Percentiles rank a stretch among this genome's conserved stretches.
These are phyloP conservation scores for Tridacna gigas DNA, from an alignment of 2,888 invertebrate species.

Conservation along the genomic window DNA sequence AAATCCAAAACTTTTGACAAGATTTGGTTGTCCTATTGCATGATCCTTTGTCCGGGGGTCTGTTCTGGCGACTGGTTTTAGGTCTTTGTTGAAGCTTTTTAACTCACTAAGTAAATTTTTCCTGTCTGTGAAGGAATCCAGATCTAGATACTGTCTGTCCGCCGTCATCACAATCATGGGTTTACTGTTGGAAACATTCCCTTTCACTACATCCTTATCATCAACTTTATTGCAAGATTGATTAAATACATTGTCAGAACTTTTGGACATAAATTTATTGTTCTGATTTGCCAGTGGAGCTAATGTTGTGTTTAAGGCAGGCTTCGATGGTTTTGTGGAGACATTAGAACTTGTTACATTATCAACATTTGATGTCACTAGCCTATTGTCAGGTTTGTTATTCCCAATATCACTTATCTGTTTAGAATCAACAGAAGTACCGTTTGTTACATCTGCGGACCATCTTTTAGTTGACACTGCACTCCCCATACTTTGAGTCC, in stretches of 20 bases:
- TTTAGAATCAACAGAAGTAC: background rate
- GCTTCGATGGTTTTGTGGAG: slow-evolving; percentile 1
- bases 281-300: slow-evolving; percentile 55
- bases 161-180: slow-evolving; percentile 51
- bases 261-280: slow-evolving; percentile 50
- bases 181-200: slow-evolving; percentile 35
- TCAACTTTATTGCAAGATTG: background rate
- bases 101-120: slow-evolving; percentile 64
- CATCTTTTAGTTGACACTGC: slow-evolving; percentile 12
- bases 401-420: slow-evolving; percentile 8
- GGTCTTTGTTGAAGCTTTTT: slow-evolving; percentile 63
- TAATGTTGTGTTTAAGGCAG: slow-evolving; percentile 2
- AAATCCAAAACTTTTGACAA: slow-evolving; percentile 13
- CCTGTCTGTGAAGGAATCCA: slow-evolving; percentile 62
- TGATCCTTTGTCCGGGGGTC: slow-evolving; percentile 4
- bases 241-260: slow-evolving; percentile 47
- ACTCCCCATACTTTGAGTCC: slow-evolving; percentile 33
- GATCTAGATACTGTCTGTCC: slow-evolving; percentile 60
- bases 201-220: slow-evolving; percentile 27
- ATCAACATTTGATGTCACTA: background rate
- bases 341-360: slow-evolving; percentile 1
- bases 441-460: slow-evolving; percentile 26
- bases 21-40: slow-evolving; percentile 13
- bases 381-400: background rate
- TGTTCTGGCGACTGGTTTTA: slow-evolving; percentile 48